Conservation (phyloP, 2,113 vertebrate genomes). For the Centropristis striata region DNA sequence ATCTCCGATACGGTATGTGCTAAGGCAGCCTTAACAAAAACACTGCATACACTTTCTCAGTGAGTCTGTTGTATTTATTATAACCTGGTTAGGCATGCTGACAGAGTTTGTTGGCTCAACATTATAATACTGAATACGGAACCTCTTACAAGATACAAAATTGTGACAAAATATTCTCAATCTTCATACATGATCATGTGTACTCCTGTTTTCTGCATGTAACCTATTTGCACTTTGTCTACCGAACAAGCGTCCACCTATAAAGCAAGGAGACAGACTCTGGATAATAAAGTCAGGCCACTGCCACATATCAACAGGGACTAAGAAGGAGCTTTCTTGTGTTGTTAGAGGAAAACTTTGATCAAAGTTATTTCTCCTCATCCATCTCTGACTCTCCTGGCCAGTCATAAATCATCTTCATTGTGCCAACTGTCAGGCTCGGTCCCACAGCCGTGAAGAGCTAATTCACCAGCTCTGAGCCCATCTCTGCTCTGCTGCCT, state of each 20-base stretch:
- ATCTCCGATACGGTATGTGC: neutral
- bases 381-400: slow-evolving; percentile 83
- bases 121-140: neutral
- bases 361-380: slow-evolving; percentile 83
- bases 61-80: neutral
- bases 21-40: slow-evolving; percentile 1
- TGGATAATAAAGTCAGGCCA: slow-evolving; percentile 63
- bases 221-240: slow-evolving; percentile 13
- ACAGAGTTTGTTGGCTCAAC: neutral
- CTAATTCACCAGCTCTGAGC: slow-evolving; percentile 71
- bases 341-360: slow-evolving; percentile 81
- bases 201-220: neutral
- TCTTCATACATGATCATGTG: slow-evolving; percentile 7
- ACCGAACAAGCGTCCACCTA: neutral
- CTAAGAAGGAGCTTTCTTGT: slow-evolving; percentile 65
- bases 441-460: slow-evolving; percentile 76
- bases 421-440: slow-evolving; percentile 79
- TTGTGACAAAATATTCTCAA: neutral
- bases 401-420: slow-evolving; percentile 84
- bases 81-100: neutral
- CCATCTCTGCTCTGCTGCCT: slow-evolving; percentile 64
- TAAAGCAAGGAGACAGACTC: slow-evolving; percentile 34
- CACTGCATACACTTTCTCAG: neutral
- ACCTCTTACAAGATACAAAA: neutral
- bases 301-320: slow-evolving; percentile 65